These are phyloP conservation scores for Tenthredo mesomela DNA, from an alignment of 2,888 invertebrate species.

Conservation along the genomic window DNA sequence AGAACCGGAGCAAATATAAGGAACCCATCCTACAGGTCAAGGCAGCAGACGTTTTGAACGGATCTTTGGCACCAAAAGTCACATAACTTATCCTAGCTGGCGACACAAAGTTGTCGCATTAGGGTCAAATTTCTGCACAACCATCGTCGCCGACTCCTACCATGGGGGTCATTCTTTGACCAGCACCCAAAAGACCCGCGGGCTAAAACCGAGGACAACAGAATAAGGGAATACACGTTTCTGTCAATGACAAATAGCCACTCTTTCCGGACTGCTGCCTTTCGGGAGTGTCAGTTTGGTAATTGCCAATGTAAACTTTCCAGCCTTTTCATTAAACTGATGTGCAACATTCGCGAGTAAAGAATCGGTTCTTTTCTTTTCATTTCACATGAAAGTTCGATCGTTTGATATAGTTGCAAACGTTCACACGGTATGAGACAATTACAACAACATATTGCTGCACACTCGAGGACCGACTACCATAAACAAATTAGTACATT, in stretches of 20 bases:
- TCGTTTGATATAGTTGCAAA: background rate
- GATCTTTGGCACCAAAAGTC: constrained; percentile 60
- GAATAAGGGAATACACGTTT: background rate
- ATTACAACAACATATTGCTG: background rate
- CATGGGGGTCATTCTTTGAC: constrained; percentile 33
- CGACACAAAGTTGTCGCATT: constrained; percentile 59
- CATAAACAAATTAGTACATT: constrained; percentile 30
- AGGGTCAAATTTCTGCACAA: constrained; percentile 61
- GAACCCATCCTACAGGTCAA: background rate
- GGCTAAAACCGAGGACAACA: background rate
- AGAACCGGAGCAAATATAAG: background rate
- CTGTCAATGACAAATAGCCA: constrained; percentile 41
- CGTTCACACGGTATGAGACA: constrained; percentile 17
- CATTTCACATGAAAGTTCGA: background rate
- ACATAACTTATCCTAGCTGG: constrained; percentile 60
- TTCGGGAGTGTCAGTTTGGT: constrained; percentile 17
- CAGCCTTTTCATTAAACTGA: background rate
- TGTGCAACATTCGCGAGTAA: background rate
- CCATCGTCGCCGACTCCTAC: background rate
- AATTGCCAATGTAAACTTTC: constrained; percentile 37
- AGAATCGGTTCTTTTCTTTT: background rate
- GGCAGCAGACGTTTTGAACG: constrained; percentile 20
- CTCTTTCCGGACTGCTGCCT: constrained; percentile 30
- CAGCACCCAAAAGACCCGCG: background rate
- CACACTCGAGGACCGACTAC: background rate